Evolutionary conservation across 2,797 vertebrate species (phyloP), one percentile per base, ranked within the genome.

Genomic region (Anguilla anguilla): DNA sequence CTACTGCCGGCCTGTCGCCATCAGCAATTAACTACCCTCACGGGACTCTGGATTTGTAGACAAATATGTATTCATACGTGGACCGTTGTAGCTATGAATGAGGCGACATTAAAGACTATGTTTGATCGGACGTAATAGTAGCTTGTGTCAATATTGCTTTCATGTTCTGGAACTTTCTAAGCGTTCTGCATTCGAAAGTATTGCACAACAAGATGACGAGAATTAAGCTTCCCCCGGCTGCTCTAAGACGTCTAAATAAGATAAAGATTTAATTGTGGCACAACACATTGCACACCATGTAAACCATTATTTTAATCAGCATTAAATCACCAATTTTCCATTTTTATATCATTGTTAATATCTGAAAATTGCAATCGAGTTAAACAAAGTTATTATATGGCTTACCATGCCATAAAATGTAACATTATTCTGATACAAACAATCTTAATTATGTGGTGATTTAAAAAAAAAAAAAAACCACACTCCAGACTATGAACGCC

Each of bases 31-130:
- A 84, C 51, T 74, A 86, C 87, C 92, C 91, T 93, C 90, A 83
- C 87, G 91, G 91, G 84, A 93, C 83, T 93, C 94, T 94, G 93
- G 85, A 91, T 93, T 91, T 91, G 91, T 91, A 94, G 92, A 83
- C 88, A 90, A 93, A 91, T 3, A 88, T 89, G 88, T 94, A 93
- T 92, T 92, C 92, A 92, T 89, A 89, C 25, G 86, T 19, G 92
- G 90, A 93, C 95, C 94, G 35, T 79, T 79, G 35, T 17, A 43
- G 57, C 57, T 79, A 31, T 79, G 31, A 35, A 72, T 72, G 15
- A 25, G 19, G 43, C 46, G 25, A 82, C 79, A 46, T 25, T 43
- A 22, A 13, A 77, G 35, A 5, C 43, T n/a, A 11, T n/a, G 6
- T 49, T 43, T 43, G 74, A n/a, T 2, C 0, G 6, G 22, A 46